phyloP scores from a whole-genome alignment of 64 coral and sea anemone species.

The Pachyseris speciosa region DNA sequence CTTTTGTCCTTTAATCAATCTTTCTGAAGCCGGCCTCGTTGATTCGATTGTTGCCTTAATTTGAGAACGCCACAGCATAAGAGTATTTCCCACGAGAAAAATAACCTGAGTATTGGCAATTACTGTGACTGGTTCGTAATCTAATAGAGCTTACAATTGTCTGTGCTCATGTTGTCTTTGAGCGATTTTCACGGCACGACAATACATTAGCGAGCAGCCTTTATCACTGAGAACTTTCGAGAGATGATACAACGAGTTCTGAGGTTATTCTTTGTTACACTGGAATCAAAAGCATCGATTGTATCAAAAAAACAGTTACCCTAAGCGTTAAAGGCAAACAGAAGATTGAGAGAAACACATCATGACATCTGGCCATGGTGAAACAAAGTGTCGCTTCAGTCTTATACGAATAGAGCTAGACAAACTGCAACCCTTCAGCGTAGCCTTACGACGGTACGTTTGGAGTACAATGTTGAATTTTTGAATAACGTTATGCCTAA shows the following conservation, averaged over 20 bases:
- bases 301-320: conserved; percentile 3
- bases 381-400: not conserved
- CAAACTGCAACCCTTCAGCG: too few species aligned
- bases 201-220: not conserved
- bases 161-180: conserved; percentile 43
- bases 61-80: not conserved
- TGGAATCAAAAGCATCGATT: conserved; percentile 34
- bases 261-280: not conserved
- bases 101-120: conserved; percentile 21
- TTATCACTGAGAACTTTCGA: not conserved
- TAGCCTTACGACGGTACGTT: too few species aligned
- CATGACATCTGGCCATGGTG: conserved; percentile 12
- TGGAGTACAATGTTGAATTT: too few species aligned
- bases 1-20: conserved; percentile 18
- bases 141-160: conserved; percentile 51
- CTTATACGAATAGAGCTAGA: not conserved
- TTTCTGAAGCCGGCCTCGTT: not conserved
- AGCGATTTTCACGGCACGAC: not conserved
- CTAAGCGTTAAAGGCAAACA: not conserved
- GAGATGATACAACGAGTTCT: conserved; percentile 14
- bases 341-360: not conserved
- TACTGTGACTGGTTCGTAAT: conserved; percentile 9
- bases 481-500: not conserved
- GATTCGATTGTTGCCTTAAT: conserved; percentile 31
- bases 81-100: conserved; percentile 60